These are phyloP conservation scores for Upupa epops DNA, from an alignment of 2,113 vertebrate genomes.

Conservation along the genomic window DNA sequence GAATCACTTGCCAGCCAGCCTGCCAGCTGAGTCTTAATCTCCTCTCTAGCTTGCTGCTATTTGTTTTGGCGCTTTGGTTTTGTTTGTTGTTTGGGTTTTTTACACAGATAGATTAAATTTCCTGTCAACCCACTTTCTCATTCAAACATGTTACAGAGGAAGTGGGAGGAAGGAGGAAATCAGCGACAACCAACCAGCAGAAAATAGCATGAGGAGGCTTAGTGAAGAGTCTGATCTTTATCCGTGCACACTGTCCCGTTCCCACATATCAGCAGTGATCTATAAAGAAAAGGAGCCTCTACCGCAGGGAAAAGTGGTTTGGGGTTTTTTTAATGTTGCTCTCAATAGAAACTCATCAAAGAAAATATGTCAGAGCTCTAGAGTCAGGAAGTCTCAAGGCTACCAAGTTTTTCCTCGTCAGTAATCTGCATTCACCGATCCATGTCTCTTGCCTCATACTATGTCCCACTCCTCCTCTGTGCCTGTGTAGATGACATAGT, in stretches of 20 bases:
- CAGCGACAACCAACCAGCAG: neutral
- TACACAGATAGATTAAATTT: conserved; percentile 29
- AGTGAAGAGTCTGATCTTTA: neutral
- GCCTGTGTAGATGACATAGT: neutral
- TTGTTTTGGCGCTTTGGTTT: neutral
- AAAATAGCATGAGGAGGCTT: conserved; percentile 27
- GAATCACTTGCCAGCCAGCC: conserved; percentile 15
- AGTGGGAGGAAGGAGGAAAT: neutral
- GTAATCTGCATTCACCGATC: neutral
- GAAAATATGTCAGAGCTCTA: neutral
- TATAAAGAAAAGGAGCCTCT: neutral
- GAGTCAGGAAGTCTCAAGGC: neutral
- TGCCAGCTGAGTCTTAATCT: neutral
- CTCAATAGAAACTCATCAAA: neutral
- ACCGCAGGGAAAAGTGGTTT: neutral
- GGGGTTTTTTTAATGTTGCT: neutral
- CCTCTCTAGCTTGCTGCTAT: conserved; percentile 24
- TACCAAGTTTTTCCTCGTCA: neutral
- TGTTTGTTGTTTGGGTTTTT: neutral
- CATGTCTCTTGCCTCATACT: neutral
- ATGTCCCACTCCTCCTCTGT: neutral
- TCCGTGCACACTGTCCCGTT: neutral
- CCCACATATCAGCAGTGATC: neutral
- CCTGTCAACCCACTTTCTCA: conserved; percentile 12
- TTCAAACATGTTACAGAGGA: neutral